A percentile compares a stretch with the other conserved stretches of the same genome.
phyloP scores from a whole-genome alignment of 2,797 vertebrate genomes.

The Platyrinchus mystaceus region DNA sequence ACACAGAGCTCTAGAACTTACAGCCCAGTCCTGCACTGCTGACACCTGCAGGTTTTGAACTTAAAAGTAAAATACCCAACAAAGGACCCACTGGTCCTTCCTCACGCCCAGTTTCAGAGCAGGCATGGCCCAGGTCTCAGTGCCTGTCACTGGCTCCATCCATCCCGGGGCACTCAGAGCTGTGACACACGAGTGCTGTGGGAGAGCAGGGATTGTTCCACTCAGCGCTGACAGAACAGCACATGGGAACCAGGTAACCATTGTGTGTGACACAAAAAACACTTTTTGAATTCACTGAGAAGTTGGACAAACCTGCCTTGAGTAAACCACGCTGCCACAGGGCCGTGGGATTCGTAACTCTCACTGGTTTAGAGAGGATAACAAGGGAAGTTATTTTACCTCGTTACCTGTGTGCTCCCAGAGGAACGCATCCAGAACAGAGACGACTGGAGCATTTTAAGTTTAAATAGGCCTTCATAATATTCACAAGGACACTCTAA shows the following conservation, averaged over 20 bases:
- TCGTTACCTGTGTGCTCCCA: background rate
- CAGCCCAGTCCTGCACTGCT: background rate
- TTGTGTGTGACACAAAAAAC: background rate
- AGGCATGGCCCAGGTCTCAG: background rate
- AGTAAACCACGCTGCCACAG: background rate
- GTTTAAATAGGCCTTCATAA: background rate
- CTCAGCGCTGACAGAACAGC: background rate
- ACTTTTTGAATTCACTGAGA: background rate
- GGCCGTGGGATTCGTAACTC: background rate
- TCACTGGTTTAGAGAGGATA: background rate
- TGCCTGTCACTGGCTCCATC: background rate
- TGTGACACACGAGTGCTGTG: background rate
- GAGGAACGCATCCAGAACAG: background rate
- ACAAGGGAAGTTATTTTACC: background rate
- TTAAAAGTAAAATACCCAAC: background rate
- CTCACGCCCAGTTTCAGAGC: background rate
- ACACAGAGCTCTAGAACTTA: accelerated
- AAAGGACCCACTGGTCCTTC: background rate
- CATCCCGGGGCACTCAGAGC: background rate
- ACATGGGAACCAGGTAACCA: background rate
- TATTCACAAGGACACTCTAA: background rate
- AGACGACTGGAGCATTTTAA: background rate
- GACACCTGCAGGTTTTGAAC: background rate
- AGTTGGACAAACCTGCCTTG: background rate
- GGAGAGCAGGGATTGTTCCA: background rate